These are phyloP conservation scores for Drosophila nebulosa DNA, from an alignment of 1,140 invertebrate genomes.

Conservation along the genomic window DNA sequence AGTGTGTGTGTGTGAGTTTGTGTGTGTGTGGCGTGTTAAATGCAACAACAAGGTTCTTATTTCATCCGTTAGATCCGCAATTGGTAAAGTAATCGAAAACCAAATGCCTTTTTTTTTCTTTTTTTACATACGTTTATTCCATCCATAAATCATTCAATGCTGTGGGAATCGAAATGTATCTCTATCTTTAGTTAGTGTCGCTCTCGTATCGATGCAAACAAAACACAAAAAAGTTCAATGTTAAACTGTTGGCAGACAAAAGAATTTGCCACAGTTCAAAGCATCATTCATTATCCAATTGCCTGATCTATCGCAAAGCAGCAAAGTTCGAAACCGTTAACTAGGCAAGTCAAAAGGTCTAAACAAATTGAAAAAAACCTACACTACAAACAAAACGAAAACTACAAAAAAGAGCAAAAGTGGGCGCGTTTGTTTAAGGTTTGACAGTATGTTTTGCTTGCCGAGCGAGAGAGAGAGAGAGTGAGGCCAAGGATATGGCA, in stretches of 20 bases:
- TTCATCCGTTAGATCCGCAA: slow-evolving; percentile 79
- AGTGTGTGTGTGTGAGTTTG: slow-evolving; percentile 17
- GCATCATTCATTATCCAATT: slow-evolving; percentile 73
- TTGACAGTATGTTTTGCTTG: background rate
- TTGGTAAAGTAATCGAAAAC: slow-evolving; percentile 34
- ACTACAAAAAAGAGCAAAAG: slow-evolving; percentile 22
- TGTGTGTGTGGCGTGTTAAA: slow-evolving; percentile 61
- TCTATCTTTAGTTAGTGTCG: slow-evolving; percentile 14
- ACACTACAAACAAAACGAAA: slow-evolving; percentile 8
- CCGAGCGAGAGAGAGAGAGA: too few species aligned
- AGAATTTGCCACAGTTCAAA: slow-evolving; percentile 77
- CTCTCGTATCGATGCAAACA: slow-evolving; percentile 45
- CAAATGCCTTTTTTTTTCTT: slow-evolving; percentile 56
- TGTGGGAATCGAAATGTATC: slow-evolving; percentile 66
- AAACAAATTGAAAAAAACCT: slow-evolving; percentile 66
- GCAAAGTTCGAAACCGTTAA: slow-evolving; percentile 47
- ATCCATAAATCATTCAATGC: slow-evolving; percentile 75
- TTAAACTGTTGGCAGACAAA: slow-evolving; percentile 63
- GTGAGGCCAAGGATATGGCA: background rate
- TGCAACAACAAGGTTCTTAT: slow-evolving; percentile 75
- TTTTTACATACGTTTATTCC: slow-evolving; percentile 46
- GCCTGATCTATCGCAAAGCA: slow-evolving; percentile 33
- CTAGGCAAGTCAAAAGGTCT: slow-evolving; percentile 73
- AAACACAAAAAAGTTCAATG: slow-evolving; percentile 66
- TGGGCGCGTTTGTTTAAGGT: slow-evolving; percentile 43